Evolutionary conservation across 2,888 invertebrate genomes (phyloP), one percentile per base, ranked within the genome.

Genomic region (Chalcosyrphus nemorum): DNA sequence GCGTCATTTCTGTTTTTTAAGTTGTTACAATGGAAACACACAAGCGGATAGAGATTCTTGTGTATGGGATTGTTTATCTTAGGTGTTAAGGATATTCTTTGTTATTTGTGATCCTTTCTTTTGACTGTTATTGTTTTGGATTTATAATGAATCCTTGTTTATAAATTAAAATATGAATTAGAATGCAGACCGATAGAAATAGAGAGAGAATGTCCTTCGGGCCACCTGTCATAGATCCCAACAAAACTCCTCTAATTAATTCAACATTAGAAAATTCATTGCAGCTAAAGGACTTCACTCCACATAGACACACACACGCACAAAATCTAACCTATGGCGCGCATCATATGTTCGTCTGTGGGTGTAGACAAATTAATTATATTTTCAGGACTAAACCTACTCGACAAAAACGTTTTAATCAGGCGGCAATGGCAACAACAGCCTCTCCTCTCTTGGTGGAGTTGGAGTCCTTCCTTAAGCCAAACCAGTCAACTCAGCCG

Each of bases 1-100:
- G 59, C 81, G 77, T 81, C 81, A 63, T 78, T 82, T n/a, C n/a
- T n/a, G n/a, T n/a, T n/a, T n/a, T n/a, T 72, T 82, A 78, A 82
- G 82, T 82, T 72, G 82, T 63, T 78, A 82, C 78, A 82, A 41
- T 78, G 78, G 27, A 78, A 59, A 72, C 66, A 61, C 78, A 78
- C 78, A 78, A 78, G 66, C 72, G 61, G 72, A 78, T 78, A 13
- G 2, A 47, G 61, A 72, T 66, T 81, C 43, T 57, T 74, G 43
- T 27, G 81, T 80, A 29, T 29, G 82, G 78, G n/a, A 59, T 78
- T 82, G 82, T 82, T 82, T 82, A 78, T 72, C 52, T 82, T 43
- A 56, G 82, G 82, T 82, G 82, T 82, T 82, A 82, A 78, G 61
- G 78, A 82, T 57, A 63, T 24, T 63, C 41, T 45, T 66, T 35